Base-by-base conservation (phyloP, 2,113 vertebrate species). In the Varanus salvator region DNA sequence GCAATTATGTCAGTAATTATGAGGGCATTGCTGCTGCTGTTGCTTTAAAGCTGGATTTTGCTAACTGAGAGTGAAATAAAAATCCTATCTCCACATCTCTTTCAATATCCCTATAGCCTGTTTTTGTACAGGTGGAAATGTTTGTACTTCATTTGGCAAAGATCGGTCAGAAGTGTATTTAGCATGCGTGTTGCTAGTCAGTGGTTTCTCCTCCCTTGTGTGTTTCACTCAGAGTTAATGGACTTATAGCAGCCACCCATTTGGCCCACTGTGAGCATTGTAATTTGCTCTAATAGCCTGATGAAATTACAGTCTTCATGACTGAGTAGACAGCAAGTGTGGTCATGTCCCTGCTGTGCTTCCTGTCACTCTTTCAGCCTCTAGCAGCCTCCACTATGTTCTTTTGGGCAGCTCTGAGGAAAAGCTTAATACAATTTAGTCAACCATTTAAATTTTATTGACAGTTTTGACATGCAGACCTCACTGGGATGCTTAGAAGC, bases 291-390 rank as follows among this genome's bases (percentile, higher is more conserved):
- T 90, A 92, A 86, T 1, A 89, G 60, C 60, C 15, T 80, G 86
- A 54, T 72, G 74, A 91, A 95, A 95, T 87, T 88, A 93, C 0
- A 93, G 85, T 88, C 75, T 57, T 87, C 89, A 87, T 52, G 90
- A 91, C 34, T 64, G 78, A 83, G 25, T 91, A 85, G 87, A 8
- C n/a, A 78, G 71, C 77, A 90, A 71, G 74, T 80, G 29, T 60
- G 78, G 84, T 74, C 93, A 86, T 86, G 48, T 23, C 78, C n/a
- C 48, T 72, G 86, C 85, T 91, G 66, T 72, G 87, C 38, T 68
- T 92, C 71, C 89, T 88, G 85, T 84, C 76, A 92, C 66, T 90
- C 60, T 91, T 80, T 38, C 23, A 38, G 31, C 80, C 91, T 89
- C 87, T 82, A 72, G 64, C 87, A 84, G 52, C 91, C 91, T 84